Evolutionary conservation across 2,113 vertebrate genomes (phyloP).

Genomic region (Gallinago undulata): DNA sequence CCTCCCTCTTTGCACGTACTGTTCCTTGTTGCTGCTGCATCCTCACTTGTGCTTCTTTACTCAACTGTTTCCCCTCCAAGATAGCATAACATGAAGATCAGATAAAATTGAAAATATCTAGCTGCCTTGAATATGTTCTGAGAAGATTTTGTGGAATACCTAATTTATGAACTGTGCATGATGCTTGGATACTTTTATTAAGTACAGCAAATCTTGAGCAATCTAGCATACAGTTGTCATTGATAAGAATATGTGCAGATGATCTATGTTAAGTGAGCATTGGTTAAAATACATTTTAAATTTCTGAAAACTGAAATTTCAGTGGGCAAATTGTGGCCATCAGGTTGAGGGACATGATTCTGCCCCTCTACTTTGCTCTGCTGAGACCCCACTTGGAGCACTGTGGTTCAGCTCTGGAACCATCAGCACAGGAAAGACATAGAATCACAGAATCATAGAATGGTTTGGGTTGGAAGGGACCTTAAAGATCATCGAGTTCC

Average conservation of each 20-base stretch:
- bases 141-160: neutral
- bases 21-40: neutral
- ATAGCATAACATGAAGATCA: neutral
- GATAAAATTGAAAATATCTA: neutral
- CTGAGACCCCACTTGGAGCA: too few species aligned
- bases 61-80: neutral
- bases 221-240: neutral
- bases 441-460: too few species aligned
- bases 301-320: neutral
- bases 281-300: neutral
- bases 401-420: neutral
- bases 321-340: neutral
- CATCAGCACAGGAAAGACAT: neutral
- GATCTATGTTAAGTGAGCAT: neutral
- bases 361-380: accelerated
- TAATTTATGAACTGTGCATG: neutral
- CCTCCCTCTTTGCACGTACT: neutral
- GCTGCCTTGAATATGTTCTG: neutral
- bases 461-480: too few species aligned
- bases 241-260: neutral
- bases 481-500: too few species aligned
- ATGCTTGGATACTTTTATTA: neutral
- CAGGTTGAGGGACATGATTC: neutral
- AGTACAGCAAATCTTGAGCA: neutral
- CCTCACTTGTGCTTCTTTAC: neutral